Evolutionary conservation across 2,888 invertebrate species (phyloP).

Genomic region (Byasa hedistus): DNA sequence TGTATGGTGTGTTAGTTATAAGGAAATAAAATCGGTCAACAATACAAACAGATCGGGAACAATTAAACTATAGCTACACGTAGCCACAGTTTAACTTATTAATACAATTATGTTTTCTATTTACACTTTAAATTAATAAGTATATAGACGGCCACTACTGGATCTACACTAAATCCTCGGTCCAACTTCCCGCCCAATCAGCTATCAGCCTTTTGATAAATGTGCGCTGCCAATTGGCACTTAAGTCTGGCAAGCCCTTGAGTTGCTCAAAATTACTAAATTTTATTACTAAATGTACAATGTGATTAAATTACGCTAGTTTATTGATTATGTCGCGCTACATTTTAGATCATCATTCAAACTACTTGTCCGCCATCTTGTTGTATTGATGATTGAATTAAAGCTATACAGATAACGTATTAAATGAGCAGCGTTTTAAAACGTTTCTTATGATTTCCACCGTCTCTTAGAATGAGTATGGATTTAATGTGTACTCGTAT

Average conservation of each 20-base stretch:
- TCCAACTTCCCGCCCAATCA: no score
- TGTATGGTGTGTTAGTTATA: not conserved
- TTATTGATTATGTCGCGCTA: no score
- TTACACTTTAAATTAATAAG: no score
- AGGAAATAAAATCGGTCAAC: not conserved
- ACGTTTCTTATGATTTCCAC: constrained; percentile 7
- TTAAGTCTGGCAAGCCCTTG: no score
- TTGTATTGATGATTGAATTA: not conserved
- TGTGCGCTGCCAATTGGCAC: no score
- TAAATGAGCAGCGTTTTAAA: not conserved
- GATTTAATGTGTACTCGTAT: not conserved
- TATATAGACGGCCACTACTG: no score
- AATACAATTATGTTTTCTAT: not conserved
- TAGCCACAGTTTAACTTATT: not conserved
- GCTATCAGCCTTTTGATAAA: no score
- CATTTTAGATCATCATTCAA: not conserved
- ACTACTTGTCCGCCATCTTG: not conserved
- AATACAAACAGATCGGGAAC: not conserved
- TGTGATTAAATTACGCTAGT: not conserved
- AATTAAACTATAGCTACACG: not conserved
- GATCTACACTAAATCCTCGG: no score
- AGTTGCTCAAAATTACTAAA: no score
- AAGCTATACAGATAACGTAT: not conserved
- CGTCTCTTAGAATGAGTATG: not conserved
- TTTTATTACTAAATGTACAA: no score